Conservation (phyloP, 2,797 vertebrate species). For the Falco biarmicus region DNA sequence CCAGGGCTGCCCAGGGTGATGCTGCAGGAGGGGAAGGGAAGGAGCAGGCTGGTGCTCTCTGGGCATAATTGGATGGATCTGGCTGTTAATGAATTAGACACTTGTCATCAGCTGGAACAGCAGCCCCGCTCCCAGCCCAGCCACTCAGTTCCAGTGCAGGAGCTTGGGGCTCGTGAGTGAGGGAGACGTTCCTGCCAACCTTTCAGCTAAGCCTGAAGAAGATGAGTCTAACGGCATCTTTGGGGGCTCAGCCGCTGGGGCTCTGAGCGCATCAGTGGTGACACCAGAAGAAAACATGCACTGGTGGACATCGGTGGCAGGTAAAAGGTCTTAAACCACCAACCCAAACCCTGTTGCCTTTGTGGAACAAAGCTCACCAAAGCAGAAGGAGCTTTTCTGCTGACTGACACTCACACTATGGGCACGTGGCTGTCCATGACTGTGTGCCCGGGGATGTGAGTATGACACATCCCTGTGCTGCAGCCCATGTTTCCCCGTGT, state of each 20-base stretch:
- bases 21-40: neutral
- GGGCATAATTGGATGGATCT: rapidly evolving
- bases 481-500: rapidly evolving
- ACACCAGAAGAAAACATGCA: neutral
- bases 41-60: neutral
- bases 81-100: neutral
- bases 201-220: neutral
- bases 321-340: neutral
- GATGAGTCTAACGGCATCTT: neutral
- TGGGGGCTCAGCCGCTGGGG: neutral
- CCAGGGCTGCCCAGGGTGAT: rapidly evolving
- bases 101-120: neutral
- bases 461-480: neutral
- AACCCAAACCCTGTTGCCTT: neutral
- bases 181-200: neutral
- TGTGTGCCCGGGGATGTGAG: rapidly evolving
- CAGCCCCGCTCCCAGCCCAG: neutral
- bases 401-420: rapidly evolving
- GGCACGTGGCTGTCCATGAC: neutral
- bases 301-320: neutral
- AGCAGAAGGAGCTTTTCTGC: neutral
- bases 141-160: rapidly evolving
- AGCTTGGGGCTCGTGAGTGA: neutral
- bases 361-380: neutral
- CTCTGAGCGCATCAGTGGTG: neutral